Evolutionary conservation across 1,140 invertebrate genomes (phyloP), one percentile per base, ranked within the genome.

Genomic region (Achroia grisella): DNA sequence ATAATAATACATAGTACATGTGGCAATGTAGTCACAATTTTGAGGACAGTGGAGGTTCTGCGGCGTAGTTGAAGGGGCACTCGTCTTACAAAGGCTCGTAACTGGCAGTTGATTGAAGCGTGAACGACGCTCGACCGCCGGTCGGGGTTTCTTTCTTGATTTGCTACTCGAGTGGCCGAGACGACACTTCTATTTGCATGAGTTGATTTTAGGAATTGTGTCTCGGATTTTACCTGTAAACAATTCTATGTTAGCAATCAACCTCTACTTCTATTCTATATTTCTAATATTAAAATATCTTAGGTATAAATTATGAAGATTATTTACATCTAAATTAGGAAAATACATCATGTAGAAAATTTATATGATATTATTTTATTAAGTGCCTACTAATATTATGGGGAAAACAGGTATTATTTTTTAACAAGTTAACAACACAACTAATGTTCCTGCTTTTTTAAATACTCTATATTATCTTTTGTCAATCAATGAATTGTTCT

Each of bases 81-180:
- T 79, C 52, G 56, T 52, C 43, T 65, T 62, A 80, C 74, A 78
- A 80, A 77, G 74, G 65, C 62, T 62, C 64, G 62, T 69, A 71
- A 73, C 67, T 70, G 73, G 65, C 65, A 65, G 81, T 85, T 85
- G 81, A 85, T 82, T 84, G 80, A 80, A 70, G 66, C 80, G 73
- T 84, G 75, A 80, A 80, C 68, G 76, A 64, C 72, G 66, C 68
- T 77, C 72, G 75, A 70, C 74, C 72, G 64, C 67, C 57, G 62
- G 48, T 51, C 60, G 48, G 65, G 71, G 76, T 74, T 82, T 79
- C 74, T 84, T 84, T 79, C 76, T 80, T 79, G 68, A 80, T 80
- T 82, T 80, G 62, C 54, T 73, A 63, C 67, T 72, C 70, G 66
- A 84, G 80, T 80, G 69, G 72, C 63, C 74, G 72, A 77, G 72